These are phyloP conservation scores for Thecophora atra DNA, from an alignment of 2,888 invertebrate genomes.

Conservation along the genomic window DNA sequence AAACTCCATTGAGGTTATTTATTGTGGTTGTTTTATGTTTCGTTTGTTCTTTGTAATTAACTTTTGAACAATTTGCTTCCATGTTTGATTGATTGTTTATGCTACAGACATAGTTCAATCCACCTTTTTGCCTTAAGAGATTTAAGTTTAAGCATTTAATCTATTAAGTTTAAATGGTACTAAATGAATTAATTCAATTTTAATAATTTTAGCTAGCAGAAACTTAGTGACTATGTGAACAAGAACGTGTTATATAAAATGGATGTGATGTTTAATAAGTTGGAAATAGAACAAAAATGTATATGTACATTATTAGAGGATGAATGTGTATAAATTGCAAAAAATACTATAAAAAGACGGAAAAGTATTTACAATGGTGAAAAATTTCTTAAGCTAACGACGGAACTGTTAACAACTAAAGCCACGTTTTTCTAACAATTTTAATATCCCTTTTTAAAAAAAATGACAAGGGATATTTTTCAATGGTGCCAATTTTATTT, in stretches of 20 bases:
- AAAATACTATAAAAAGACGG: too few species aligned
- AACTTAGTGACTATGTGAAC: not conserved
- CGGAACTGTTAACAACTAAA: too few species aligned
- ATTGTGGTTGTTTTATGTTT: conserved; percentile 45
- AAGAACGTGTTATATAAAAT: conserved; percentile 6
- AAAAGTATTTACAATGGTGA: too few species aligned
- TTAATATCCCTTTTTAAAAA: too few species aligned
- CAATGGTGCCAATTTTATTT: too few species aligned
- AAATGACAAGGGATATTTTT: too few species aligned
- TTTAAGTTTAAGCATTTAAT: conserved; percentile 44
- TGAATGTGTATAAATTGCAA: too few species aligned
- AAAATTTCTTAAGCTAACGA: too few species aligned
- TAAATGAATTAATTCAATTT: conserved; percentile 31
- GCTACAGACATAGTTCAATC: conserved; percentile 60
- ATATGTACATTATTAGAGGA: too few species aligned
- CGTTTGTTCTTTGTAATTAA: conserved; percentile 31
- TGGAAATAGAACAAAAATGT: not conserved
- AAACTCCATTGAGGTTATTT: conserved; percentile 52
- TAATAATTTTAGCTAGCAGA: conserved; percentile 24
- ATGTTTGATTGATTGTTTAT: conserved; percentile 5
- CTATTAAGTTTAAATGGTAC: too few species aligned
- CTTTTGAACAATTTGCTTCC: not conserved
- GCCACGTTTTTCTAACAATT: too few species aligned
- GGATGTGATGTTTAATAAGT: not conserved
- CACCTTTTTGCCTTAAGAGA: conserved; percentile 50